A percentile compares a stretch with the other conserved stretches of the same genome.
Conservation (phyloP, 1,140 invertebrate genomes). For the Bathynomus jamesi region DNA sequence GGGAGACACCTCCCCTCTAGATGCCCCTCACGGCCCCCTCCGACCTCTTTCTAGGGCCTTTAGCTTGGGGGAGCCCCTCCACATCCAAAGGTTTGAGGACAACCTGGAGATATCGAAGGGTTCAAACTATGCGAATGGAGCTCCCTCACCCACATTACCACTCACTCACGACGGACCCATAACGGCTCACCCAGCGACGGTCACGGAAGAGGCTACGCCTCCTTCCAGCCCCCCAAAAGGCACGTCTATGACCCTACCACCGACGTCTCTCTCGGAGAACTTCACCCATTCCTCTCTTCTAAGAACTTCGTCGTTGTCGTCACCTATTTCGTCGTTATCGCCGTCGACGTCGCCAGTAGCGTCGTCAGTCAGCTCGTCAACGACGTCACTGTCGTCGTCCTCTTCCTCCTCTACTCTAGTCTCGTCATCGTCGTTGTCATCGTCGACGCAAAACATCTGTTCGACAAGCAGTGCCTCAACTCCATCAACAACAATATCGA, state of each 20-base stretch:
- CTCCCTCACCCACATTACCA: background rate
- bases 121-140: too few relatives aligned
- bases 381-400: background rate
- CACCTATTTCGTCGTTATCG: background rate
- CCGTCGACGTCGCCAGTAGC: background rate
- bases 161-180: slow-evolving; percentile 24
- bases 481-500: too few relatives aligned
- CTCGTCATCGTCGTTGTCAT: slow-evolving; percentile 8
- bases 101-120: background rate
- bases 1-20: background rate
- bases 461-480: too few relatives aligned
- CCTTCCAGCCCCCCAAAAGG: background rate
- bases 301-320: background rate
- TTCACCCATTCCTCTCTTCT: background rate
- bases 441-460: too few relatives aligned
- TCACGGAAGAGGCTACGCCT: slow-evolving; percentile 25
- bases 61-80: background rate
- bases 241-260: background rate
- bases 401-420: slow-evolving; percentile 3
- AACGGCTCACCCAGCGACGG: slow-evolving; percentile 31
- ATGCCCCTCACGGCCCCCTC: background rate
- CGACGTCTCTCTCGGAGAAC: background rate
- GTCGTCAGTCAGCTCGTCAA: background rate
- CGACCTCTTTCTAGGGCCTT: background rate
- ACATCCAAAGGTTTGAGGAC: background rate